Evolutionary conservation across 2,797 vertebrate genomes (phyloP).

Genomic region (Acridotheres tristis): DNA sequence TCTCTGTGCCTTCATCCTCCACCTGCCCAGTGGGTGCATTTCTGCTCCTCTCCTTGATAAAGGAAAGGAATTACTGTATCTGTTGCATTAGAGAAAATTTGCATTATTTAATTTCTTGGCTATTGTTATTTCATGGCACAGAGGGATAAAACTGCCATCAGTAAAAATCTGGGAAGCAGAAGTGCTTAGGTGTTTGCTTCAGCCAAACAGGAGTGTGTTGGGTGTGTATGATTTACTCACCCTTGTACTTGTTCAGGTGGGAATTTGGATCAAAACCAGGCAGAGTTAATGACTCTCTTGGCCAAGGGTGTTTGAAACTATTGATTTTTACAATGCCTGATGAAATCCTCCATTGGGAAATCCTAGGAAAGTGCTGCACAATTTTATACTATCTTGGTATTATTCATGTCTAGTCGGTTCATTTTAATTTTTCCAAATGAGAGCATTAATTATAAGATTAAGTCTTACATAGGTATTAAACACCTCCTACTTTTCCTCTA

Average conservation of each 20-base stretch:
- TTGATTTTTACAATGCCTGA: neutral
- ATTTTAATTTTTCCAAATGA: neutral
- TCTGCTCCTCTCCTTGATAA: neutral
- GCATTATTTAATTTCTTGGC: neutral
- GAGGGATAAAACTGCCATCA: neutral
- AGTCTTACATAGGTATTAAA: neutral
- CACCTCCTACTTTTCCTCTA: neutral
- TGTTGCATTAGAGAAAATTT: neutral
- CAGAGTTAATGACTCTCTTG: neutral
- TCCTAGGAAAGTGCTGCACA: neutral
- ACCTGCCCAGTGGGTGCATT: neutral
- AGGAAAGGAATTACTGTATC: neutral
- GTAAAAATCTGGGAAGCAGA: neutral
- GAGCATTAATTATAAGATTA: slow-evolving; percentile 18
- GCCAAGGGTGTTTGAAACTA: neutral
- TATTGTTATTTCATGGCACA: neutral
- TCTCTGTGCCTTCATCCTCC: neutral
- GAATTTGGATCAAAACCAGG: neutral
- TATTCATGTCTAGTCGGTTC: neutral
- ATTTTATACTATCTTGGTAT: neutral
- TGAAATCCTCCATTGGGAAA: slow-evolving; percentile 16
- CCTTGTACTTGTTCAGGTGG: neutral
- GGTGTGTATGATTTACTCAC: neutral
- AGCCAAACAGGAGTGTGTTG: neutral
- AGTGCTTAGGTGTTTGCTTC: neutral